Conservation (phyloP, 2,113 vertebrate genomes). For the Archocentrus centrarchus region DNA sequence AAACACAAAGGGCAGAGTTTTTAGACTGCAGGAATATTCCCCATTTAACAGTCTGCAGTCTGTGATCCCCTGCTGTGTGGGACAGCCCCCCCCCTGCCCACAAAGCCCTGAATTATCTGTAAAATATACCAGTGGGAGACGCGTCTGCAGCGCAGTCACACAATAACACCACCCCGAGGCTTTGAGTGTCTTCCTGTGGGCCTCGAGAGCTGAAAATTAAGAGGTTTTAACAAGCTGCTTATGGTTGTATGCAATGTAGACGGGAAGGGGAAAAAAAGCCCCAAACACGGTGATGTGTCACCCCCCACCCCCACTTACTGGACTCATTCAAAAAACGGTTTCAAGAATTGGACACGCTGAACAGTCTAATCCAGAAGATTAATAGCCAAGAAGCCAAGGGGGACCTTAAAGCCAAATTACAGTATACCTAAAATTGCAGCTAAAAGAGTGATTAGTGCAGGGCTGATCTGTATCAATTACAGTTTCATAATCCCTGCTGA, state of each 20-base stretch:
- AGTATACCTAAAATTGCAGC: slow-evolving; percentile 73
- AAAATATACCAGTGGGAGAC: neutral
- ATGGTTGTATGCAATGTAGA: neutral
- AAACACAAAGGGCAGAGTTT: neutral
- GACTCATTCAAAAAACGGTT: slow-evolving; percentile 44
- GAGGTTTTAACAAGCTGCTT: slow-evolving; percentile 31
- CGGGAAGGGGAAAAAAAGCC: slow-evolving; percentile 3
- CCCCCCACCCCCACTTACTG: slow-evolving; percentile 25
- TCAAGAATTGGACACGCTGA: slow-evolving; percentile 66
- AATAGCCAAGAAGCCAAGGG: slow-evolving; percentile 72
- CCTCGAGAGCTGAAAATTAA: slow-evolving; percentile 12
- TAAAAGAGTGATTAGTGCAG: slow-evolving; percentile 77
- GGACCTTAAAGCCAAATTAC: slow-evolving; percentile 73
- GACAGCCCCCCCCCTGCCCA: neutral
- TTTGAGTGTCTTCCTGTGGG: slow-evolving; percentile 27
- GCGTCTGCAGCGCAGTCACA: neutral
- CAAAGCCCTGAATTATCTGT: neutral
- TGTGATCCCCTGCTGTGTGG: neutral
- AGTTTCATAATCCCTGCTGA: slow-evolving; percentile 78
- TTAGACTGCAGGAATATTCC: neutral
- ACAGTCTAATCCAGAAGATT: slow-evolving; percentile 74
- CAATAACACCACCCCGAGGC: neutral
- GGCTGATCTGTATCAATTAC: slow-evolving; percentile 79
- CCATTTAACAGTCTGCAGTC: neutral
- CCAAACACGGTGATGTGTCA: slow-evolving; percentile 30